phyloP scores from a whole-genome alignment of 1,140 invertebrate genomes.

The Nephila pilipes region DNA sequence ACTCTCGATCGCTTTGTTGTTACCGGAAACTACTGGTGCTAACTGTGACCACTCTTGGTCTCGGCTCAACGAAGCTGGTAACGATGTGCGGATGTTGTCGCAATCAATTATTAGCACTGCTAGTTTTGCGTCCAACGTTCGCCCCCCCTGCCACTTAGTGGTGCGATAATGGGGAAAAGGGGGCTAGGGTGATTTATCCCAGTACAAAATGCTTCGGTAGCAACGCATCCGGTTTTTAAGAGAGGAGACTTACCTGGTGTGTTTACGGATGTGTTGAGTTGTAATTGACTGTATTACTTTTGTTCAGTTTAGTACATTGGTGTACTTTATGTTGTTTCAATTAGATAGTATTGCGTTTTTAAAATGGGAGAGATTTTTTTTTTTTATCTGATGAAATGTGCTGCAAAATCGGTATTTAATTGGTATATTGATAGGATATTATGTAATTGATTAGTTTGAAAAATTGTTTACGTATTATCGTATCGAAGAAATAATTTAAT shows the following conservation, averaged over 20 bases:
- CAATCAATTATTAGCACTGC: slow-evolving; percentile 52
- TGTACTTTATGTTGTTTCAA: no score
- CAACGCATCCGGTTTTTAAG: slow-evolving; percentile 15
- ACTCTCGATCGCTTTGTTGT: not conserved
- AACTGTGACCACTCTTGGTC: not conserved
- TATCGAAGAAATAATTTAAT: no score
- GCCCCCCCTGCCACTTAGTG: not conserved
- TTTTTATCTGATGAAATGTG: no score
- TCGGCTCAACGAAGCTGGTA: slow-evolving; percentile 35
- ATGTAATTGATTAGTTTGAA: no score
- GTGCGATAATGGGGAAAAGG: slow-evolving; percentile 28
- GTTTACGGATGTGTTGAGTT: not conserved
- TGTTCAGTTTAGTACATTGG: no score
- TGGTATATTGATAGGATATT: no score
- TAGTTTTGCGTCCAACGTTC: slow-evolving; percentile 12
- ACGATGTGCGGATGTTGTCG: slow-evolving; percentile 37
- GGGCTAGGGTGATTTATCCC: slow-evolving; percentile 27
- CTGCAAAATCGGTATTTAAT: no score
- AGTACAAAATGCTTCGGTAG: not conserved
- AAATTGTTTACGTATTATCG: no score
- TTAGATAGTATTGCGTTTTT: no score
- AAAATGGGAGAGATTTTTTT: no score
- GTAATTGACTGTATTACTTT: no score
- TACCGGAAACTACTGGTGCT: not conserved
- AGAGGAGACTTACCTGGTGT: not conserved